phyloP scores from a whole-genome alignment of 2,888 invertebrate genomes.

The Chorisops tibialis region DNA sequence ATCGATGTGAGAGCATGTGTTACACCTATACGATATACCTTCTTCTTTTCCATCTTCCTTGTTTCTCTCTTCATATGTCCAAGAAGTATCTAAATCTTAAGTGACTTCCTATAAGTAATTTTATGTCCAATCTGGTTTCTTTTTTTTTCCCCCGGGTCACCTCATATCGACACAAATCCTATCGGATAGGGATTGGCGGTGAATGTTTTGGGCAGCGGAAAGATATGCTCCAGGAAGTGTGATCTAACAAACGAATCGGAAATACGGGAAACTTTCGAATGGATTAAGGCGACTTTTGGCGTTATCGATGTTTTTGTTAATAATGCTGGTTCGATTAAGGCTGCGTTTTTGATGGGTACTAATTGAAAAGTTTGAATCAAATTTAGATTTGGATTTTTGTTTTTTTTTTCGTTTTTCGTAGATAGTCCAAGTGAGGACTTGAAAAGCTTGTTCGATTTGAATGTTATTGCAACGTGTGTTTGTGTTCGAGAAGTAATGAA shows the following conservation, averaged over 20 bases:
- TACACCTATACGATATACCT: neutral
- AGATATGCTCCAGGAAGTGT: constrained; percentile 46
- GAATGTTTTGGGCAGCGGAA: constrained; percentile 45
- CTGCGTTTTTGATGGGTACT: constrained; percentile 45
- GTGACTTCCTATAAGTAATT: constrained; percentile 13
- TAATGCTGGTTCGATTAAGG: constrained; percentile 50
- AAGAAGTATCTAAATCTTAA: constrained; percentile 20
- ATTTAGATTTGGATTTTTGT: neutral
- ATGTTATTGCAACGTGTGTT: constrained; percentile 58
- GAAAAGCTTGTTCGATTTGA: constrained; percentile 51
- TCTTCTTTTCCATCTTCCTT: too few relatives aligned
- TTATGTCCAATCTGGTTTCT: neutral
- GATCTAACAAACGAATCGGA: constrained; percentile 46
- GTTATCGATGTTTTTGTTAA: constrained; percentile 48
- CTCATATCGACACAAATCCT: constrained; percentile 6
- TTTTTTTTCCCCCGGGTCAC: constrained; percentile 2
- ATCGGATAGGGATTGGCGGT: constrained; percentile 43
- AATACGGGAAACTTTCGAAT: constrained; percentile 43
- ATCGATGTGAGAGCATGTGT: constrained; percentile 51
- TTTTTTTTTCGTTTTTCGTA: neutral
- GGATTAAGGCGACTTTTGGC: constrained; percentile 44
- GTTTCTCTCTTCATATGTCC: neutral
- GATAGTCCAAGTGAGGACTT: constrained; percentile 44
- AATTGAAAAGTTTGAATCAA: neutral
- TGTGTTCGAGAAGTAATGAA: constrained; percentile 58